Base-by-base conservation (phyloP, 2,113 vertebrate genomes). In the Puffinus mauretanicus region DNA sequence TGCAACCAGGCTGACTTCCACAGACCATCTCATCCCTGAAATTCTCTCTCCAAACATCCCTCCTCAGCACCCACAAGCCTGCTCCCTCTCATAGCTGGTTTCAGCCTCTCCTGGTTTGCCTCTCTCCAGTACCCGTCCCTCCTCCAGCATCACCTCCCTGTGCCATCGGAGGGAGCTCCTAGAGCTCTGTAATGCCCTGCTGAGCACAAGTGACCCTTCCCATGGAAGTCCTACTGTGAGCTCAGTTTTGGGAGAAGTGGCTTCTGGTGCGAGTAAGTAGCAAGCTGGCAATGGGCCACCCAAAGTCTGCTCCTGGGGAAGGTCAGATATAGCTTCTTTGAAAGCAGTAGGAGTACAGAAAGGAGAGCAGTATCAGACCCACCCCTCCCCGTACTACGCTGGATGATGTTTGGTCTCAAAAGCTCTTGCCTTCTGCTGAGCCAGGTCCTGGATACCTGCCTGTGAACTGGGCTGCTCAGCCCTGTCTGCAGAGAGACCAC, bases 381-480 rank as follows among this genome's bases (percentile, higher is more conserved):
- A n/a, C 8, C 25, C 54, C 34, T 42, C 13, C 60, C 5, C 11
- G 12, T 70, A 30, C 5, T n/a, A 22, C 0, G 0, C 0, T 42
- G 64, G 24, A 64, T 60, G 47, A 55, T 13, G 12, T 76, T 79
- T 52, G 20, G 13, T 44, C 36, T 16, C 66, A 65, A 60, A 58
- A 85, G 16, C 4, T n/a, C 21, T 69, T 77, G 54, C 9, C 9
- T 83, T 38, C 38, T 82, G 22, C 49, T 62, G 40, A 16, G 18
- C 7, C 11, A 26, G 19, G 6, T 65, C 3, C 9, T 36, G 26
- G 30, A 47, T 57, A 71, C 29, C 30, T 80, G 24, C 32, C n/a
- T 34, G 3, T 19, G 16, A 40, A 34, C 18, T 40, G 58, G 47
- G 19, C 29, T 93, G 17, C 14, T 90, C 42, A 61, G 20, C 25